phyloP scores from a whole-genome alignment of 1,140 invertebrate species.

The Temnothorax longispinosus region DNA sequence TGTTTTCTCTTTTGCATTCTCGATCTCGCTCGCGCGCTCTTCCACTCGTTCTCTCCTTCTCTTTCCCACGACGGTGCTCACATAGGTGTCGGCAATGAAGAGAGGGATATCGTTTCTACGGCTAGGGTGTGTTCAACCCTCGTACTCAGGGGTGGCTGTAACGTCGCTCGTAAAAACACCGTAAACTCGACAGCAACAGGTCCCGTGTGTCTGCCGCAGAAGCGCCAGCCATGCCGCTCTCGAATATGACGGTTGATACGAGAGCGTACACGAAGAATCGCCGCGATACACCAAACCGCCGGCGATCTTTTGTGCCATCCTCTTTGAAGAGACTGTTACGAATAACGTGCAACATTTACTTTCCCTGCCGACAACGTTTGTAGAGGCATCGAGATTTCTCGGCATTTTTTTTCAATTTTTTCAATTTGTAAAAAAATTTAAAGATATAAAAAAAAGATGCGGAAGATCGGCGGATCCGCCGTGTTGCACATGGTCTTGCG shows the following conservation, averaged over 20 bases:
- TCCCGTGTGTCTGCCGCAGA: conserved; percentile 81
- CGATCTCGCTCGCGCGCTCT: neutral
- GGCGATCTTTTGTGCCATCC: conserved; percentile 7
- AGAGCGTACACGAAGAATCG: conserved; percentile 40
- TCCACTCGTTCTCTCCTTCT: conserved; percentile 39
- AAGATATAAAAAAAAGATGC: neutral
- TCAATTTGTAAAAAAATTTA: neutral
- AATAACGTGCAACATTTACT: neutral
- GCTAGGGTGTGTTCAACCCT: conserved; percentile 75
- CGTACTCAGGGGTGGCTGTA: conserved; percentile 83
- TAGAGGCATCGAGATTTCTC: neutral
- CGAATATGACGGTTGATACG: conserved; percentile 75
- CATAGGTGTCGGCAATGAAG: conserved; percentile 72
- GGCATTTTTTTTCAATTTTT: neutral
- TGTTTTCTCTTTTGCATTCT: conserved; percentile 31
- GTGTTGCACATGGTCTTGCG: neutral
- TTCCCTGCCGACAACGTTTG: no score
- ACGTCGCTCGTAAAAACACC: conserved; percentile 86
- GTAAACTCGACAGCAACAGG: conserved; percentile 86
- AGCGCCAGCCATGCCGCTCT: conserved; percentile 46
- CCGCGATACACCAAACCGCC: conserved; percentile 17
- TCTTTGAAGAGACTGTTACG: neutral
- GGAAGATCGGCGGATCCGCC: neutral
- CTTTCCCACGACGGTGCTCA: conserved; percentile 14
- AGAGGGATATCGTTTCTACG: conserved; percentile 74